Conservation (phyloP, 2,888 invertebrate genomes). For the Oxystoma pomonae region DNA sequence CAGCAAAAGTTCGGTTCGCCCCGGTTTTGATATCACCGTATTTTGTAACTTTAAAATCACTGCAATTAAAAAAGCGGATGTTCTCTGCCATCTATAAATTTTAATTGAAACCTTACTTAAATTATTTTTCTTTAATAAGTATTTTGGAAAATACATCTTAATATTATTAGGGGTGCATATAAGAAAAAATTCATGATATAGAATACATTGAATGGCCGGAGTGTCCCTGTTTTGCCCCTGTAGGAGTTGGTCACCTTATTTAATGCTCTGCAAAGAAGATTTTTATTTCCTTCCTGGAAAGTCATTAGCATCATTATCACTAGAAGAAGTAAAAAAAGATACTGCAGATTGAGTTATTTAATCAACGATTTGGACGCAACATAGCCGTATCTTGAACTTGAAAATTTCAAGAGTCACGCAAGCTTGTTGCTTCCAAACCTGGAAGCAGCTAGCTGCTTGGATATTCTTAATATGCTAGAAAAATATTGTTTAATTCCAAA, state of each 20-base stretch:
- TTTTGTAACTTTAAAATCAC: too few relatives aligned
- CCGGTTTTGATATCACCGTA: too few relatives aligned
- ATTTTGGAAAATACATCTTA: too few relatives aligned
- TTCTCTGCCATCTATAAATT: too few relatives aligned
- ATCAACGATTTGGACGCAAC: neutral
- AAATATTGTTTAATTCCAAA: neutral
- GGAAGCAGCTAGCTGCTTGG: neutral
- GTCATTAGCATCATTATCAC: neutral
- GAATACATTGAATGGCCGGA: neutral
- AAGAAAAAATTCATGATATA: too few relatives aligned
- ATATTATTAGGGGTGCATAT: too few relatives aligned
- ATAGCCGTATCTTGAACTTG: neutral
- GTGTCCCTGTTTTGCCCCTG: too few relatives aligned
- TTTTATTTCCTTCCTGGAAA: neutral
- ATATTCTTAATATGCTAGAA: neutral
- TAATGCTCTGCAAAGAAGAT: neutral
- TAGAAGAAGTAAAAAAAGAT: neutral
- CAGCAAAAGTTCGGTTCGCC: too few relatives aligned
- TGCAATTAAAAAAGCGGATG: too few relatives aligned
- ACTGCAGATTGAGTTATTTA: neutral
- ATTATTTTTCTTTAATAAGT: too few relatives aligned
- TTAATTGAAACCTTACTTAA: too few relatives aligned
- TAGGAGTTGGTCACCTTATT: too few relatives aligned
- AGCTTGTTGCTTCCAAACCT: neutral
- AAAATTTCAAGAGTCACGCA: neutral